A percentile compares a stretch with the other conserved stretches of the same genome.
phyloP scores from a whole-genome alignment of 2,113 vertebrate species.

The Columba livia region DNA sequence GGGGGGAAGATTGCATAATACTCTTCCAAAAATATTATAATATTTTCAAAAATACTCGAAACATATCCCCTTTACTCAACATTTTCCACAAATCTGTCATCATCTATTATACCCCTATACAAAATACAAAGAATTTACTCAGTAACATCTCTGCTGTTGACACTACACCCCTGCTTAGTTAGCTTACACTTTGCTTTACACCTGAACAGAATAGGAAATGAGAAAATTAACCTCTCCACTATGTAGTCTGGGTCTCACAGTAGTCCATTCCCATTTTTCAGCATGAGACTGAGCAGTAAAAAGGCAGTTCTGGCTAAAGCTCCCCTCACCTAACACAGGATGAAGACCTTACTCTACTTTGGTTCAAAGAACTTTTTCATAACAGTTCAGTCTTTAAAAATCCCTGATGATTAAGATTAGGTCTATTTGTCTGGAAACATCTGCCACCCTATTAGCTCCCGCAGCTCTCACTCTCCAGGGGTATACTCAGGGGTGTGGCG shows the following conservation, averaged over 20 bases:
- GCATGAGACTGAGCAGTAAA: not conserved
- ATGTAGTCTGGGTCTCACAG: not conserved
- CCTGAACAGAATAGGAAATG: not conserved
- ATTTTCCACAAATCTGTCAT: not conserved
- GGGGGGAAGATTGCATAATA: not conserved
- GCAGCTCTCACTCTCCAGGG: not conserved
- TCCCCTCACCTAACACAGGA: not conserved
- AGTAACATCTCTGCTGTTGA: not conserved
- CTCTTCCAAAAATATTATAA: not conserved
- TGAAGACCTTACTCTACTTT: not conserved
- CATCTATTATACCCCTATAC: not conserved
- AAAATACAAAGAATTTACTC: not conserved
- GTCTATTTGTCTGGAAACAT: not conserved
- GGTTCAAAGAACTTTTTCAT: not conserved
- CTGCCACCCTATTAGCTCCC: not conserved
- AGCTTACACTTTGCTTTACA: not conserved
- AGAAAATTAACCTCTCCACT: not conserved
- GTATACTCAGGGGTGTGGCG: no score
- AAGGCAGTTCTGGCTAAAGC: not conserved
- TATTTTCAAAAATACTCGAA: not conserved
- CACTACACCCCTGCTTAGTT: not conserved
- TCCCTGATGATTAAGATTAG: not conserved
- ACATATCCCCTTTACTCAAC: not conserved
- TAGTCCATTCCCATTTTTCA: not conserved
- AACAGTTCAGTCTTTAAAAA: not conserved